Evolutionary conservation across 2,113 vertebrate species (phyloP).

Genomic region (Chlorodrepanis virens): DNA sequence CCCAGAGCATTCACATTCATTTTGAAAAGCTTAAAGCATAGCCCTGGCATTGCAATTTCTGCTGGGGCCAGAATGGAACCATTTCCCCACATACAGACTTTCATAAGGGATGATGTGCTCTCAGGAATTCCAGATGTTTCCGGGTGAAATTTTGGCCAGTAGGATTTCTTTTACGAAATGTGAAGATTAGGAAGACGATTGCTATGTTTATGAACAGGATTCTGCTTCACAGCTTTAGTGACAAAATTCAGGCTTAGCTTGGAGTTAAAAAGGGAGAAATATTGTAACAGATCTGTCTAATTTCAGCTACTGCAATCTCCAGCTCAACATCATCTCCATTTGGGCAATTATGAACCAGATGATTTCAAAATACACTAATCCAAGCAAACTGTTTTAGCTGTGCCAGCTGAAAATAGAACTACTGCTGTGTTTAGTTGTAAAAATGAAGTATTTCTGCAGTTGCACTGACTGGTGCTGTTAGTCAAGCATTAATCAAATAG

Average conservation of each 20-base stretch:
- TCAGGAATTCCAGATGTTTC: not conserved
- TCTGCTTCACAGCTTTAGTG: not conserved
- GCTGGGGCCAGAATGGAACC: not conserved
- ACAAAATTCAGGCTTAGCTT: not conserved
- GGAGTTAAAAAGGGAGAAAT: not conserved
- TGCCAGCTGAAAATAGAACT: not conserved
- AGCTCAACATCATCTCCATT: not conserved
- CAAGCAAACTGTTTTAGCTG: not conserved
- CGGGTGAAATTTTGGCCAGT: not conserved
- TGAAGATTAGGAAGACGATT: not conserved
- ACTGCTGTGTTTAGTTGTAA: not conserved
- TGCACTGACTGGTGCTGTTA: not conserved
- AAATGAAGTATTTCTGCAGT: not conserved
- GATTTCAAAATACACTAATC: not conserved
- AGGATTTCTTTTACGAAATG: not conserved
- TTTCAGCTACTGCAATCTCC: not conserved
- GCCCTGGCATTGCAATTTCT: not conserved
- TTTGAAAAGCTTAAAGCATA: not conserved
- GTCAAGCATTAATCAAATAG: not conserved
- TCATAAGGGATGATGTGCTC: not conserved
- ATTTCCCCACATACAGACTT: fast-evolving
- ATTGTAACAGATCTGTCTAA: not conserved
- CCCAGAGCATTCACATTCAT: fast-evolving
- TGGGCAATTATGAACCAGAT: not conserved
- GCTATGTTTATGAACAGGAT: not conserved